Evolutionary conservation across 2,888 invertebrate genomes (phyloP).

Genomic region (Rugalucina vietnamica): DNA sequence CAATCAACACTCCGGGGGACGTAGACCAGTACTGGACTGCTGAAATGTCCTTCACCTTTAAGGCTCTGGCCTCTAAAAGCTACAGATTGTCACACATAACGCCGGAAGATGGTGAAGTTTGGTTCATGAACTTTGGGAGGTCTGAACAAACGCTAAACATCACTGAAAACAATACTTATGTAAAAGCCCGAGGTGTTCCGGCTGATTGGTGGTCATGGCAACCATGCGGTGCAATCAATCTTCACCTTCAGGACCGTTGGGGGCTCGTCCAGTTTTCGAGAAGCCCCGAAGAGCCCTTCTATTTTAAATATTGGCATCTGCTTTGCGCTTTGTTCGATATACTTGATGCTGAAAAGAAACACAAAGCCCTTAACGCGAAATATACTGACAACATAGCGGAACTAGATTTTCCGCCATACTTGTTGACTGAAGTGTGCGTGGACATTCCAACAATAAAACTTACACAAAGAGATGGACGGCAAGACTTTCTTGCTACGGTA

Average conservation of each 20-base stretch:
- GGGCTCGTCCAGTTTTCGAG: constrained; percentile 71
- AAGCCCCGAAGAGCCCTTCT: constrained; percentile 32
- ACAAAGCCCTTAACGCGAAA: constrained; percentile 66
- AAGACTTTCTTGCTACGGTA: constrained; percentile 62
- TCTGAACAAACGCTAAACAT: constrained; percentile 33
- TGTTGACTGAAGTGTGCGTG: constrained; percentile 66
- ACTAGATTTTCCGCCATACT: constrained; percentile 67
- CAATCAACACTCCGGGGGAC: constrained; percentile 44
- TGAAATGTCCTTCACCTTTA: constrained; percentile 46
- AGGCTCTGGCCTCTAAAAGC: constrained; percentile 22
- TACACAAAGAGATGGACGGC: constrained; percentile 42
- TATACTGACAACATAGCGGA: constrained; percentile 61
- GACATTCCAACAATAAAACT: constrained; percentile 58
- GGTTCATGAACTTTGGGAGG: constrained; percentile 56
- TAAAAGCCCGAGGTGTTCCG: not conserved
- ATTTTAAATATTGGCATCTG: constrained; percentile 59
- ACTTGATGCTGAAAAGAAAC: constrained; percentile 65
- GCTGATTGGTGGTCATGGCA: not conserved
- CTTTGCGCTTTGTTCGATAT: constrained; percentile 67
- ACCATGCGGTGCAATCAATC: not conserved
- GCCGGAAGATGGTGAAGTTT: constrained; percentile 44
- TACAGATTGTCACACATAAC: not conserved
- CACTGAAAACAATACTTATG: constrained; percentile 22
- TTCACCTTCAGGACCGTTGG: constrained; percentile 20
- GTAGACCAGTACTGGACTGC: constrained; percentile 50